A percentile compares a stretch with the other conserved stretches of the same genome.
Conservation (phyloP, 30 jellyfish, hydroid and myxozoan genomes). For the Turritopsis dohrnii region DNA sequence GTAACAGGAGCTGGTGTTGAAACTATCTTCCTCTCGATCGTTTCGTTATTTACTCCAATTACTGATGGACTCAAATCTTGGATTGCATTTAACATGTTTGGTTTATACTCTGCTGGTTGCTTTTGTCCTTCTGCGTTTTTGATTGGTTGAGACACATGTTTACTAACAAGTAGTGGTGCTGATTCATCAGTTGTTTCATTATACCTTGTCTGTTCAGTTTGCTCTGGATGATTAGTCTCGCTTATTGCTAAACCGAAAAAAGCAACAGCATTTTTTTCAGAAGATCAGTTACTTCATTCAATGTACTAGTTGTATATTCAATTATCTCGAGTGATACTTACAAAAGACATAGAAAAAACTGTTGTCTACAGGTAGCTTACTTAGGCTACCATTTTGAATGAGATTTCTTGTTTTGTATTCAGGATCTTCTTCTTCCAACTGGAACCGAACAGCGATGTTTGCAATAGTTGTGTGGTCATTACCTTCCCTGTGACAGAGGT, state of each 20-base stretch:
- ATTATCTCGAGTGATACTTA: conserved; percentile 14
- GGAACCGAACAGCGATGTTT: conserved; percentile 59
- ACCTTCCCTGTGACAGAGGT: background rate
- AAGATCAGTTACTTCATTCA: background rate
- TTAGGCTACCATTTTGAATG: conserved; percentile 51
- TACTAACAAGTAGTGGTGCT: conserved; percentile 13
- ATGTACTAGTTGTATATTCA: no score
- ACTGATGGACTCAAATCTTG: background rate
- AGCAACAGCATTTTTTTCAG: background rate
- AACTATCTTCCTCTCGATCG: background rate
- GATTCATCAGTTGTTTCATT: conserved; percentile 44
- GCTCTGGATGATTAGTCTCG: conserved; percentile 18
- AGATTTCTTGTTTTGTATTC: conserved; percentile 46
- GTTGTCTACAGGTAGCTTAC: conserved; percentile 66
- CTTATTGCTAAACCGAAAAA: background rate
- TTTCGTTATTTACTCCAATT: background rate
- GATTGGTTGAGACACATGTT: conserved; percentile 4
- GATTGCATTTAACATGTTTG: background rate
- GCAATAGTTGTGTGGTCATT: conserved; percentile 53
- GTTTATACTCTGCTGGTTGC: conserved; percentile 36
- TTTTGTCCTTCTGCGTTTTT: conserved; percentile 21
- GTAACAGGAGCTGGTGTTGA: background rate
- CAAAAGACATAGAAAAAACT: conserved; percentile 60
- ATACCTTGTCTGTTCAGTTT: conserved; percentile 40
- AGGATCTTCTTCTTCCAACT: conserved; percentile 59